Base-by-base conservation (phyloP, 2,888 invertebrate genomes). In the Patella depressa region DNA sequence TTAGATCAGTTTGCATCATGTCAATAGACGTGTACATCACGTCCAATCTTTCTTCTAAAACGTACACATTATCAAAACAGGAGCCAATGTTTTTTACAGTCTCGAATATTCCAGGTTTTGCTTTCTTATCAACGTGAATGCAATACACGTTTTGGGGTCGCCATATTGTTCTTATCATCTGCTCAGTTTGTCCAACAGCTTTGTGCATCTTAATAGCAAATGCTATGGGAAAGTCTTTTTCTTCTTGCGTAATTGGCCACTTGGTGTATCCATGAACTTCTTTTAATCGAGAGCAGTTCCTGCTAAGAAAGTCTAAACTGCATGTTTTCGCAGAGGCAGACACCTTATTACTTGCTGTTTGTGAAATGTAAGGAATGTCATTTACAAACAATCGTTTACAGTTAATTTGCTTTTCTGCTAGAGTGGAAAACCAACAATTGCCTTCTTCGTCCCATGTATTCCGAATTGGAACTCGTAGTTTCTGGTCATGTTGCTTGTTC, bases 111-210 rank as follows among this genome's bases (percentile, higher is more conserved):
- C 12, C 72, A 1, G 15, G 19, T 17, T 53, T 4, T 1, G 84
- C 59, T 72, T 85, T 85, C 14, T 29, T 70, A 75, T 88, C 88
- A 14, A 88, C 81, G 75, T 88, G 88, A 55, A 88, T 81, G 76
- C 88, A 88, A 79, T 88, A 88, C 70, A 81, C 29, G 72, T 88
- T 87, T 65, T 87, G 85, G 3, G 86, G 86, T 34, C 83, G 69
- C 75, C 88, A 88, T 12, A 88, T 83, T 15, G 82, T 77, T 11
- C 84, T 71, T 15, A 88, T 73, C 24, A 88, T 71, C 19, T 84
- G 76, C 55, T 84, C 86, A 2, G 81, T 71, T 71, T 88, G 85
- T 17, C 79, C 78, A 0, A 79, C 77, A n/a, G 74, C 53, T 15
- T 78, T 79, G 75, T 83, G 79, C 65, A 81, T 79, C 29, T 82